Percentiles rank a stretch among this genome's conserved stretches.
Conservation (phyloP, 1,140 invertebrate species). For the Cyclina sinensis region DNA sequence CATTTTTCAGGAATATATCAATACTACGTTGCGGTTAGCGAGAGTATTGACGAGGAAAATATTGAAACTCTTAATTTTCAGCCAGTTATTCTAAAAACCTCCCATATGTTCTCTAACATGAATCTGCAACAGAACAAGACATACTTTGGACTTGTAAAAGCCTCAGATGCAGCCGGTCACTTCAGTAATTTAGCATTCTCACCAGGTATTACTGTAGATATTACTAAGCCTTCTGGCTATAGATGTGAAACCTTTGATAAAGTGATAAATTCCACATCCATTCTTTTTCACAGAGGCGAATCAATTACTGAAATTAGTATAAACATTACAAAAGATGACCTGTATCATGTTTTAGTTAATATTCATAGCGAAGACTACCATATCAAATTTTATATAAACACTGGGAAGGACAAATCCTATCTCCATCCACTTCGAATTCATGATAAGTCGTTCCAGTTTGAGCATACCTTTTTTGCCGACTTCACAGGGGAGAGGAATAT, state of each 20-base stretch:
- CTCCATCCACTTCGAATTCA: neutral
- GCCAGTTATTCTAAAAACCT: neutral
- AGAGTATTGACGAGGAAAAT: neutral
- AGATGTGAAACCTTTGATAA: conserved; percentile 27
- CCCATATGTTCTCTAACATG: neutral
- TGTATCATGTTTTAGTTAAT: neutral
- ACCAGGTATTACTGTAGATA: conserved; percentile 55
- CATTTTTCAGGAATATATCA: conserved; percentile 51
- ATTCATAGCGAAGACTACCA: neutral
- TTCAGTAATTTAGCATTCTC: conserved; percentile 22
- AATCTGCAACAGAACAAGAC: neutral
- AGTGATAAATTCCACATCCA: neutral
- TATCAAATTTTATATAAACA: neutral
- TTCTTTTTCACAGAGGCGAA: neutral
- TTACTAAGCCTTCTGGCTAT: conserved; percentile 55
- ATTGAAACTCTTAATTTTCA: neutral
- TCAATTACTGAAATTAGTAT: neutral
- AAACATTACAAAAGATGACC: neutral
- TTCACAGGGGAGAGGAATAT: neutral
- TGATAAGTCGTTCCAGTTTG: neutral
- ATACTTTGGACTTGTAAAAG: conserved; percentile 62
- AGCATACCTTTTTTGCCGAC: neutral
- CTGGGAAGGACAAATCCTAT: neutral
- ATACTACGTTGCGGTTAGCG: conserved; percentile 55
- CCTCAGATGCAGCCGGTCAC: conserved; percentile 66